Base-by-base conservation (phyloP, 1,140 invertebrate species). In the Drosophila cardini region DNA sequence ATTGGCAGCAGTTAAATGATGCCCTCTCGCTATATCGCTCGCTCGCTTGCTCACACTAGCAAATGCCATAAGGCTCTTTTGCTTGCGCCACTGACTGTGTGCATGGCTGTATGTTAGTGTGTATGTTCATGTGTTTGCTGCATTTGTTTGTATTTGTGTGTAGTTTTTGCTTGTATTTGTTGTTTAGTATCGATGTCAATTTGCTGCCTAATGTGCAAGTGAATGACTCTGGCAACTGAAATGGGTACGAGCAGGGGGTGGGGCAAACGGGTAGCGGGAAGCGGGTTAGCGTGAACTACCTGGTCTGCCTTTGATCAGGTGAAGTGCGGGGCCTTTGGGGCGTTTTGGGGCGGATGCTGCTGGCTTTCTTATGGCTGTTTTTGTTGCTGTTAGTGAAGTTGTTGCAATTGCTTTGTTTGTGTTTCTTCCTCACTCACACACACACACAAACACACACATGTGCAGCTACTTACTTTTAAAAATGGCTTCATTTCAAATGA, bases 1-100 rank as follows among this genome's bases (percentile, higher is more conserved):
- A 91, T 91, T 91, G 90, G 80, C 90, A 87, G 85, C 90, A 91
- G 90, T 91, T 91, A 91, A 91, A 86, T 86, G 90, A 76, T 77
- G 87, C 74, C 71, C 68, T 60, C 79, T 62, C 48, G 58, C 34
- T 40, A 30, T n/a, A 43, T 6, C 40, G 36, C 45, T 68, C 65
- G 11, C 57, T 13, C 69, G 36, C 72, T 63, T 46, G 48, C 43
- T 52, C 38, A 52, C 55, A 4, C 40, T 26, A 34, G 1, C 72
- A 36, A 45, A 30, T 40, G 40, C 46, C 58, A 13, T 40, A 10
- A 40, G 40, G 13, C 45, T 42, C 40, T 13, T 21, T 40, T 36
- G 56, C 18, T 11, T 21, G 8, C 45, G 7, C 32, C 34, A 6
- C 13, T 9, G 52, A 3, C 36, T n/a, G 18, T 34, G n/a, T 55